These are phyloP conservation scores for Rynchops niger DNA, from an alignment of 2,113 vertebrate species.

Conservation along the genomic window DNA sequence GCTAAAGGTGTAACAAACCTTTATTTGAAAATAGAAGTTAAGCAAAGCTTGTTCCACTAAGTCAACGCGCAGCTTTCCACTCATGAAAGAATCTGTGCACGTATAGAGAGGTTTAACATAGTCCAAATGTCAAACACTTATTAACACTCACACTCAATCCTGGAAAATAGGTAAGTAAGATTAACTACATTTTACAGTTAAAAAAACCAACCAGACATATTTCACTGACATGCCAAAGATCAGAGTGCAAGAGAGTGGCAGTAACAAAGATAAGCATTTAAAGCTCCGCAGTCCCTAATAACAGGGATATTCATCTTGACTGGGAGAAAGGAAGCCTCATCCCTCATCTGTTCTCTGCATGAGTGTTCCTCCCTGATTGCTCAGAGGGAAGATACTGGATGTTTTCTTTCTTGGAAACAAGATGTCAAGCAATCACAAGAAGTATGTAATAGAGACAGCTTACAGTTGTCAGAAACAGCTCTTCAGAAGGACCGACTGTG, in stretches of 20 bases:
- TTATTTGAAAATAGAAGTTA: neutral
- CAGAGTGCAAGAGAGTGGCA: neutral
- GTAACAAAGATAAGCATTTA: neutral
- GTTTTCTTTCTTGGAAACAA: neutral
- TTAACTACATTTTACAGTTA: neutral
- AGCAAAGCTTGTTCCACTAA: neutral
- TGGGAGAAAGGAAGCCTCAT: neutral
- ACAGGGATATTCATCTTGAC: neutral
- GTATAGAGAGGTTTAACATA: neutral
- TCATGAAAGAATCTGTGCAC: neutral
- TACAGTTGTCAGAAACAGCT: neutral
- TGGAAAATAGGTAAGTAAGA: neutral
- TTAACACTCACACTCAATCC: neutral
- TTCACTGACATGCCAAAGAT: neutral
- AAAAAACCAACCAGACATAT: neutral
- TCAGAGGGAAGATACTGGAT: neutral
- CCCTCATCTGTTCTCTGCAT: neutral
- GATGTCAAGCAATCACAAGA: neutral
- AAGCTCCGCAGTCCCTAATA: neutral
- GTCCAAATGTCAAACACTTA: neutral
- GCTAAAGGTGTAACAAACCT: neutral
- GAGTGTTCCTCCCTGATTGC: neutral
- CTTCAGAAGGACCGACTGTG: neutral
- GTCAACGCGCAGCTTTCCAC: neutral
- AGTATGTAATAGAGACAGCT: neutral